A percentile compares a stretch with the other conserved stretches of the same genome.
Evolutionary conservation across 2,888 invertebrate genomes (phyloP).

Genomic region (Epinotia nisella): DNA sequence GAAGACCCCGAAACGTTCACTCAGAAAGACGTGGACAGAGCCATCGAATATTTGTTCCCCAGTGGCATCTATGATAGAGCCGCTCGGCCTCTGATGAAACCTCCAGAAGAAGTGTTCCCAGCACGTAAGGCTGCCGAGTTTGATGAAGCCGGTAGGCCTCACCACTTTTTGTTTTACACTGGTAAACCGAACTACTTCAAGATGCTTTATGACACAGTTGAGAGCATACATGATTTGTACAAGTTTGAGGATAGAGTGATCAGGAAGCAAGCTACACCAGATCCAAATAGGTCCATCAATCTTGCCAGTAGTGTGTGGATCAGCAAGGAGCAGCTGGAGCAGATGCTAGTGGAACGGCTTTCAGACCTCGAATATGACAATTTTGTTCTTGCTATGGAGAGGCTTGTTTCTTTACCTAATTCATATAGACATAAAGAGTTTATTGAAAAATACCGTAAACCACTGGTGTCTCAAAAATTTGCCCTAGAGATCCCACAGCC

Average conservation of each 20-base stretch:
- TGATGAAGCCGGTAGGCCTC: slow-evolving; percentile 95
- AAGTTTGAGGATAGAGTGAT: slow-evolving; percentile 89
- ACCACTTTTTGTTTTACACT: slow-evolving; percentile 97
- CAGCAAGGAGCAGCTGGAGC: slow-evolving; percentile 87
- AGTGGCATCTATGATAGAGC: slow-evolving; percentile 94
- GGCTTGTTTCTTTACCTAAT: slow-evolving; percentile 89
- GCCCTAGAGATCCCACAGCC: slow-evolving; percentile 87
- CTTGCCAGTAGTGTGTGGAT: slow-evolving; percentile 84
- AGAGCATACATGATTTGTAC: slow-evolving; percentile 87
- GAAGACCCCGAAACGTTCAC: slow-evolving; percentile 95
- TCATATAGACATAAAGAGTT: slow-evolving; percentile 89
- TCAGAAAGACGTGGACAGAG: slow-evolving; percentile 93
- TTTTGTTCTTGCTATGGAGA: slow-evolving; percentile 89
- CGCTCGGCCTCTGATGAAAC: slow-evolving; percentile 95
- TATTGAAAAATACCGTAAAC: slow-evolving; percentile 88
- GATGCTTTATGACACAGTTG: slow-evolving; percentile 90
- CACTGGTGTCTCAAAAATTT: slow-evolving; percentile 84
- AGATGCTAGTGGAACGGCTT: slow-evolving; percentile 87
- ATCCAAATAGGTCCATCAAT: slow-evolving; percentile 84
- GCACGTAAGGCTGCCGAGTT: slow-evolving; percentile 94
- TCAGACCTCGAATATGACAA: slow-evolving; percentile 88
- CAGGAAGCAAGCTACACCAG: slow-evolving; percentile 85
- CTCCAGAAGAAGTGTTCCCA: slow-evolving; percentile 94
- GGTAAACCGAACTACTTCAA: slow-evolving; percentile 93
- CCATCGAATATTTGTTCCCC: slow-evolving; percentile 97